Evolutionary conservation across 2,888 invertebrate genomes (phyloP).

Genomic region (Diloba caeruleocephala): DNA sequence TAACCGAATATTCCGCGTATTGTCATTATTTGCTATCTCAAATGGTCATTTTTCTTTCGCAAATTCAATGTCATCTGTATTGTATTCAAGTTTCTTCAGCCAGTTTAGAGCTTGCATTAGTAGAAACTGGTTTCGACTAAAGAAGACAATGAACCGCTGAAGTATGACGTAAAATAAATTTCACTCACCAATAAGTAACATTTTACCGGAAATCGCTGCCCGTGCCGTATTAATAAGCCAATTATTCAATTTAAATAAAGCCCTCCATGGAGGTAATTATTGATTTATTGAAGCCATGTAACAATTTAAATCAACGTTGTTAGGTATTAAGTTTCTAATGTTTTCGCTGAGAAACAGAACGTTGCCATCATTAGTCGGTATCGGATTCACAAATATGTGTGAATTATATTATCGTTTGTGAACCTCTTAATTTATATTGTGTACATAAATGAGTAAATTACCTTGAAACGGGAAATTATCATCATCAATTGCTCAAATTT

Average conservation of each 20-base stretch:
- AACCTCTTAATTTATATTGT: conserved; percentile 12
- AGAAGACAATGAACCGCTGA: too few relatives aligned
- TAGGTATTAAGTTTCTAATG: conserved; percentile 6
- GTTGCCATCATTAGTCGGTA: not conserved
- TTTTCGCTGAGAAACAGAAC: conserved; percentile 6
- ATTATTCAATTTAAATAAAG: conserved; percentile 23
- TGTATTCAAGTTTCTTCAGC: too few relatives aligned
- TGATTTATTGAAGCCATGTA: conserved; percentile 21
- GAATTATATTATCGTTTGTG: conserved; percentile 4
- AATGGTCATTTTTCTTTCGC: too few relatives aligned
- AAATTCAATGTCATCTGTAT: too few relatives aligned
- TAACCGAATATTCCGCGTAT: too few relatives aligned
- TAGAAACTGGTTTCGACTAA: too few relatives aligned
- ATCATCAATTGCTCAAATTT: too few relatives aligned
- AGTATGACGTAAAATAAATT: not conserved
- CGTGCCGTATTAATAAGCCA: conserved; percentile 2
- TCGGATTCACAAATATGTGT: conserved; percentile 1
- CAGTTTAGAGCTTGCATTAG: too few relatives aligned
- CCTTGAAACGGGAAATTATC: too few relatives aligned
- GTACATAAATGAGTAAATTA: not conserved
- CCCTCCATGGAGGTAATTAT: conserved; percentile 7
- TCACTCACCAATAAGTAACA: conserved; percentile 35
- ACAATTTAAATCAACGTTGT: conserved; percentile 19
- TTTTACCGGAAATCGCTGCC: conserved; percentile 12
- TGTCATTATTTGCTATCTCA: too few relatives aligned